Evolutionary conservation across 2,797 vertebrate genomes (phyloP).

Genomic region (Potorous gilbertii): DNA sequence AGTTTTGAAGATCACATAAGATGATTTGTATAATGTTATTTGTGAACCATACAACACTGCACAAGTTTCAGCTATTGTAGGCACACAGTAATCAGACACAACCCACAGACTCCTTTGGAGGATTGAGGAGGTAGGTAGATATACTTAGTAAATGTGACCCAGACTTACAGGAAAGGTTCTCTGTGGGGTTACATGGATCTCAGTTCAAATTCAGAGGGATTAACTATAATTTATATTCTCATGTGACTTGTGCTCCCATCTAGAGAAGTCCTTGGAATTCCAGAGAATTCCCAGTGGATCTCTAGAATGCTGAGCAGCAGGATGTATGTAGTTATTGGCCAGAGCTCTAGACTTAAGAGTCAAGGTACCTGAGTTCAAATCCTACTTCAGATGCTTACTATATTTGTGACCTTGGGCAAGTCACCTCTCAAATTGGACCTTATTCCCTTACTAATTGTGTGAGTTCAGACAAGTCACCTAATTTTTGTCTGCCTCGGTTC

Average conservation of each 20-base stretch:
- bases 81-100: no score
- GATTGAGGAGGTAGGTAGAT: neutral
- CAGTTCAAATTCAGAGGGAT: neutral
- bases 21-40: neutral
- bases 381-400: neutral
- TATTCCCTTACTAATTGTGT: neutral
- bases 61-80: neutral
- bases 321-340: neutral
- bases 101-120: neutral
- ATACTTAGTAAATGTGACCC: neutral
- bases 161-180: neutral
- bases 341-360: neutral
- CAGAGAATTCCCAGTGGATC: neutral
- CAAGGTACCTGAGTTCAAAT: neutral
- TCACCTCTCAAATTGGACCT: neutral
- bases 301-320: neutral
- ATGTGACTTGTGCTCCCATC: neutral
- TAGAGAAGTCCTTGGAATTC: neutral
- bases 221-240: neutral
- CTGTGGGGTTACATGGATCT: neutral
- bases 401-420: neutral
- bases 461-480: neutral
- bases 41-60: neutral
- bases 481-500: neutral
- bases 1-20: neutral